Percentiles rank a stretch among this genome's conserved stretches.
phyloP scores from a whole-genome alignment of 2,113 vertebrate genomes.

The Mesembrinibis cayennensis region DNA sequence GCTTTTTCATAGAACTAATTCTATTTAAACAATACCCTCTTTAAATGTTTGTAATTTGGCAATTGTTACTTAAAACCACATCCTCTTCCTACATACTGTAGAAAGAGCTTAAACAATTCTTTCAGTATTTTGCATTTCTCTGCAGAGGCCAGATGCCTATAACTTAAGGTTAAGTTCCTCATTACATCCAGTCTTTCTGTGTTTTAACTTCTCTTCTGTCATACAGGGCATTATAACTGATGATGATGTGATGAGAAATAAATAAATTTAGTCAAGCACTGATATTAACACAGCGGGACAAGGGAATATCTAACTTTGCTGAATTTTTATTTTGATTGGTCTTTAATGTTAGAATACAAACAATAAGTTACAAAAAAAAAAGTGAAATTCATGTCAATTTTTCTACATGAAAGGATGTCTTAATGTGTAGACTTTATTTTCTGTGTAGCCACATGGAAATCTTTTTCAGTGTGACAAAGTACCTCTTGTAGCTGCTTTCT shows the following conservation, averaged over 20 bases:
- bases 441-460: neutral
- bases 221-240: neutral
- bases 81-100: neutral
- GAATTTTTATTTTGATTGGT: neutral
- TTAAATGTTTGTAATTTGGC: neutral
- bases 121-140: neutral
- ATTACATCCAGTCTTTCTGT: neutral
- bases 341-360: neutral
- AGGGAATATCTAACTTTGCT: neutral
- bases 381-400: neutral
- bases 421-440: neutral
- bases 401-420: neutral
- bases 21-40: neutral
- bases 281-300: neutral
- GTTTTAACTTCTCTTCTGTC: neutral
- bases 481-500: neutral
- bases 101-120: neutral
- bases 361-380: neutral
- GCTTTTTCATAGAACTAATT: neutral
- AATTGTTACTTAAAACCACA: neutral
- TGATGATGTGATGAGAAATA: neutral
- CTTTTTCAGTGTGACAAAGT: neutral
- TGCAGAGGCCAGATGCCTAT: neutral
- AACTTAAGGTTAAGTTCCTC: neutral
- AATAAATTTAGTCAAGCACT: neutral